Conservation (phyloP, 1,140 invertebrate genomes). For the Stegodyphus mimosarum region DNA sequence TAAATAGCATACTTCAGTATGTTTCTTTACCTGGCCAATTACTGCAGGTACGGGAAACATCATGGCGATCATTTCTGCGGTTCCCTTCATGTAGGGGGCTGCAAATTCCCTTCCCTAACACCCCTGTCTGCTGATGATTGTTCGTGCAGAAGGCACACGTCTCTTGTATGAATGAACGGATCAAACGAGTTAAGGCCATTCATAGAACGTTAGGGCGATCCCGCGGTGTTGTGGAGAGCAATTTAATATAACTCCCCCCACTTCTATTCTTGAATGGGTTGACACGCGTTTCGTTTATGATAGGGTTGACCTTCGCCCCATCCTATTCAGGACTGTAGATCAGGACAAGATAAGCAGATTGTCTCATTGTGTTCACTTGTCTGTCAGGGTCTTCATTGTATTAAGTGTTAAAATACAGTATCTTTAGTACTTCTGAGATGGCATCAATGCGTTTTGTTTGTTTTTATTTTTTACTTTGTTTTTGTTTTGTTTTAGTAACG, state of each 20-base stretch:
- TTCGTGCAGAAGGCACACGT: not conserved
- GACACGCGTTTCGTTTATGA: slow-evolving; percentile 52
- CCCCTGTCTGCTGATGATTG: not conserved
- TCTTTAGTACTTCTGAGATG: not conserved
- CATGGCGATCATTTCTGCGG: slow-evolving; percentile 31
- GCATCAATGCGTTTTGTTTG: too few relatives aligned
- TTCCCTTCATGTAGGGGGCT: not conserved
- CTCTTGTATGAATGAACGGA: not conserved
- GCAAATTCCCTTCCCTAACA: not conserved
- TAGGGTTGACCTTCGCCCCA: slow-evolving; percentile 48
- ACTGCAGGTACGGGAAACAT: slow-evolving; percentile 8
- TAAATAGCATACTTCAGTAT: not conserved
- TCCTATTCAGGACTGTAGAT: slow-evolving; percentile 4
- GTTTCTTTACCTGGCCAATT: not conserved
- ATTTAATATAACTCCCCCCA: slow-evolving; percentile 1
- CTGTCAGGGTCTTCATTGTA: not conserved
- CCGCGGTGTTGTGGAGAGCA: not conserved
- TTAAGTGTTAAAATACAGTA: slow-evolving; percentile 32
- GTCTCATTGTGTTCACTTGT: slow-evolving; percentile 22
- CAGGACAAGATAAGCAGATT: slow-evolving; percentile 2
- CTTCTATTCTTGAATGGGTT: not conserved
- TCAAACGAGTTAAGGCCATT: slow-evolving; percentile 30
- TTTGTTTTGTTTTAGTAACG: too few relatives aligned
- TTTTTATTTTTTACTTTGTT: too few relatives aligned
- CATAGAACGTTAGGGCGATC: not conserved